A percentile compares a stretch with the other conserved stretches of the same genome.
Evolutionary conservation across 2,113 vertebrate genomes (phyloP).

Genomic region (Toxostoma redivivum): DNA sequence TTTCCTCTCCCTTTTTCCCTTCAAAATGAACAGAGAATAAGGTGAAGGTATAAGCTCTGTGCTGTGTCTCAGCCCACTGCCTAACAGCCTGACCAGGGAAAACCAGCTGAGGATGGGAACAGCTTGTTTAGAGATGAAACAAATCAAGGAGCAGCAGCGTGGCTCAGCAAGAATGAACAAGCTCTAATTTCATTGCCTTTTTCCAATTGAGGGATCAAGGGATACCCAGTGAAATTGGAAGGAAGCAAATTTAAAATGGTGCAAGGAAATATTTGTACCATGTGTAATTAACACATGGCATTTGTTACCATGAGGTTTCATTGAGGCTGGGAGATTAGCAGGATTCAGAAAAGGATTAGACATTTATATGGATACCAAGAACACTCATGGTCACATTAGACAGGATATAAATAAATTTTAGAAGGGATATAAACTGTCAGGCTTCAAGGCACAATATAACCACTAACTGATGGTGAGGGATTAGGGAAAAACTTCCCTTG

Average conservation of each 20-base stretch:
- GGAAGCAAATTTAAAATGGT: conserved; percentile 25
- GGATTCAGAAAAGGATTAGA: conserved; percentile 60
- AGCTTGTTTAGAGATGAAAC: neutral
- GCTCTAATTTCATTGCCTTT: neutral
- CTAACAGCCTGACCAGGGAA: neutral
- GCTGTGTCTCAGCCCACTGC: neutral
- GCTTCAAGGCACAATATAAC: conserved; percentile 43
- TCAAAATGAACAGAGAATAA: neutral
- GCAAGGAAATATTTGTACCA: conserved; percentile 31
- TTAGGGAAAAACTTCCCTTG: conserved; percentile 39
- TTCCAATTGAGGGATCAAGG: neutral
- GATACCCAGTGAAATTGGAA: neutral
- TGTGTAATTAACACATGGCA: conserved; percentile 48
- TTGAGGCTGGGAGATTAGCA: conserved; percentile 49
- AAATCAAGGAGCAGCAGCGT: neutral
- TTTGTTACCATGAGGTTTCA: conserved; percentile 45
- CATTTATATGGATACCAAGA: conserved; percentile 44
- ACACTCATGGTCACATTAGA: conserved; percentile 43
- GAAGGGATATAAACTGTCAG: conserved; percentile 39
- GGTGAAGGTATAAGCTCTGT: neutral
- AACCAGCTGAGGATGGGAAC: neutral
- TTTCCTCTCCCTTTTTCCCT: neutral
- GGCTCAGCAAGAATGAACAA: neutral
- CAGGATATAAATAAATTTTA: conserved; percentile 54
- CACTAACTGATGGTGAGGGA: neutral